Percentiles rank a stretch among this genome's conserved stretches.
Conservation (phyloP, 1,140 invertebrate species). For the Araneus ventricosus region DNA sequence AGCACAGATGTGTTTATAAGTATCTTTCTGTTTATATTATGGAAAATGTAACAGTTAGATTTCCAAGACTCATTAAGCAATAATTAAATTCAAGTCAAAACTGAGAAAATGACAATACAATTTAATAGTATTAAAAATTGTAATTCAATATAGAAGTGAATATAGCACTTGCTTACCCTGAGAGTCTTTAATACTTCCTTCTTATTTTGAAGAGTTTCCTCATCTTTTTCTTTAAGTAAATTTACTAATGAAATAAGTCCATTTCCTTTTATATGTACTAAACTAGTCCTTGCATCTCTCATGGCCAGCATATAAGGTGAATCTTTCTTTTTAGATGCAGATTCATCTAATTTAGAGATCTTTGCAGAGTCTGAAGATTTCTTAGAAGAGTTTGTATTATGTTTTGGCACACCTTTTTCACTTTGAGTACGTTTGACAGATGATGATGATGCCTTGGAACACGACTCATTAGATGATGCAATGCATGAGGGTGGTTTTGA, state of each 20-base stretch:
- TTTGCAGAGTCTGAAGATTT: neutral
- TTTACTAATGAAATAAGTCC: conserved; percentile 87
- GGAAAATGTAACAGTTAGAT: too few species aligned
- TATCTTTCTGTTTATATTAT: too few species aligned
- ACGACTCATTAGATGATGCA: neutral
- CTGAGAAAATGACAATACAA: too few species aligned
- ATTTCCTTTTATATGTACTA: conserved; percentile 90
- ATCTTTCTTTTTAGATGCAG: conserved; percentile 45
- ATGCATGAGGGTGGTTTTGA: neutral
- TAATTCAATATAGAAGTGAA: neutral
- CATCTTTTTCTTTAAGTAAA: conserved; percentile 86
- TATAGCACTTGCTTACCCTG: conserved; percentile 78
- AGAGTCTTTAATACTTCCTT: conserved; percentile 86
- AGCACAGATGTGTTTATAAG: too few species aligned
- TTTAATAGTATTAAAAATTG: too few species aligned
- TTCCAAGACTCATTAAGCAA: too few species aligned
- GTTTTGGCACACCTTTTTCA: conserved; percentile 11
- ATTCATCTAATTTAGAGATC: neutral
- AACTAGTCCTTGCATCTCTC: conserved; percentile 85
- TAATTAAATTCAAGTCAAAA: too few species aligned
- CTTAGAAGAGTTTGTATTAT: neutral
- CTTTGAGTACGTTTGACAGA: neutral
- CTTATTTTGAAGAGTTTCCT: conserved; percentile 84
- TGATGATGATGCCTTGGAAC: neutral
- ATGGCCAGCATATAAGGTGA: conserved; percentile 81